Base-by-base conservation (phyloP, 2,113 vertebrate genomes). In the Burhinus bistriatus region DNA sequence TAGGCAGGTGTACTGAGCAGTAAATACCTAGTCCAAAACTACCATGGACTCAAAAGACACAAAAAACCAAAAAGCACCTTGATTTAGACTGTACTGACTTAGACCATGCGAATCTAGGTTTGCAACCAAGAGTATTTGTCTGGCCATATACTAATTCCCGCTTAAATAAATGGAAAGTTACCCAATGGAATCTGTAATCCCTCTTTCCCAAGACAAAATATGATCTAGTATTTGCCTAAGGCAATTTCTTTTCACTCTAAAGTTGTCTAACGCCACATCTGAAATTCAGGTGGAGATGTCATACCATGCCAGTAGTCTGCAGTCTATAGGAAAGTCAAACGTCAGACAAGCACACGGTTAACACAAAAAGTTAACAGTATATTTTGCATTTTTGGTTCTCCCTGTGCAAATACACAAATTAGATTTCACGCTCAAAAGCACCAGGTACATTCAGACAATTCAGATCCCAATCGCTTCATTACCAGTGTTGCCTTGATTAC, bases 391-490 rank as follows among this genome's bases (percentile, higher is more conserved):
- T 95, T 91, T 85, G 36, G 55, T 75, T 83, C 68, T 81, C 78
- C 29, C 12, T 71, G 73, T 79, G 61, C 65, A 95, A 90, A 90
- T 36, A 70, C 49, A 89, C 58, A 88, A 94, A 95, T 95, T 12
- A 90, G 82, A 93, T 94, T 96, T 96, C 84, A 95, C 29, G 95
- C 93, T 94, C 47, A 95, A 83, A 94, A 88, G 84, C 87, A 90
- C 7, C 36, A 94, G 13, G 40, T 86, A 90, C 55, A 77, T 59
- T 54, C 85, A 95, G 89, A 62, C 54, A 89, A 76, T 72, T 85
- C 84, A 83, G 57, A 95, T 77, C 38, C 32, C 23, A 70, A 20
- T 13, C 20, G 59, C 87, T 77, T 97, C 85, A 95, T 90, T 88
- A 86, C 82, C 89, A 86, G 20, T 64, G 21, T 64, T 96, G 87